These are phyloP conservation scores for Lepeophtheirus nordmannii DNA, from an alignment of 2,888 invertebrate genomes.

Conservation along the genomic window DNA sequence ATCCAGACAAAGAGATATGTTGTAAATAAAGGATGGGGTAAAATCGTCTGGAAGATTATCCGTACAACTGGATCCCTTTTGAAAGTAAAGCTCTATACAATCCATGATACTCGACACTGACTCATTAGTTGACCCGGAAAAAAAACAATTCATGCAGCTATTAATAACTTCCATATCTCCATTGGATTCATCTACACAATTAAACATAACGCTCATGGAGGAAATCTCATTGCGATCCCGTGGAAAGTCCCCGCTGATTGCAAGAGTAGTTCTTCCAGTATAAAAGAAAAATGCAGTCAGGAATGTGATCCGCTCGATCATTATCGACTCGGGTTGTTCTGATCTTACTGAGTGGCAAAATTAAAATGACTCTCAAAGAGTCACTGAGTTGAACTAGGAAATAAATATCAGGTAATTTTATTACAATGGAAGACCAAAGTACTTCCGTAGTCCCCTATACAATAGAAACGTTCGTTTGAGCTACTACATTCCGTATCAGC, in stretches of 20 bases:
- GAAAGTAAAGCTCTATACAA: neutral
- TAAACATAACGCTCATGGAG: neutral
- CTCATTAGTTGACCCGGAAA: neutral
- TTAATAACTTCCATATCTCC: neutral
- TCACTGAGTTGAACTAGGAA: too few relatives aligned
- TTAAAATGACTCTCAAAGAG: too few relatives aligned
- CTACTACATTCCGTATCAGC: too few relatives aligned
- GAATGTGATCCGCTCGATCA: too few relatives aligned
- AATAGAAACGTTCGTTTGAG: too few relatives aligned
- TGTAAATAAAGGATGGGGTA: neutral
- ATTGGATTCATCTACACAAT: neutral
- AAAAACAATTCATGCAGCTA: neutral
- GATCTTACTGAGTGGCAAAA: too few relatives aligned
- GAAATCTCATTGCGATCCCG: slow-evolving; percentile 2
- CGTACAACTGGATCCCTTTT: neutral
- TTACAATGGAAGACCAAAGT: too few relatives aligned
- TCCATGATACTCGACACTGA: neutral
- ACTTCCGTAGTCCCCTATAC: too few relatives aligned
- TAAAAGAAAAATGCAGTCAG: too few relatives aligned
- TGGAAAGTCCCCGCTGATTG: slow-evolving; percentile 5
- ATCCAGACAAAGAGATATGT: neutral
- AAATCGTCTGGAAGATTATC: neutral
- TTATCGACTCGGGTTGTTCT: too few relatives aligned
- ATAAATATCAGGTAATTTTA: too few relatives aligned
- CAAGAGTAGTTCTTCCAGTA: neutral